Conservation (phyloP, 2,888 invertebrate genomes). For the Cheilosia vernalis region DNA sequence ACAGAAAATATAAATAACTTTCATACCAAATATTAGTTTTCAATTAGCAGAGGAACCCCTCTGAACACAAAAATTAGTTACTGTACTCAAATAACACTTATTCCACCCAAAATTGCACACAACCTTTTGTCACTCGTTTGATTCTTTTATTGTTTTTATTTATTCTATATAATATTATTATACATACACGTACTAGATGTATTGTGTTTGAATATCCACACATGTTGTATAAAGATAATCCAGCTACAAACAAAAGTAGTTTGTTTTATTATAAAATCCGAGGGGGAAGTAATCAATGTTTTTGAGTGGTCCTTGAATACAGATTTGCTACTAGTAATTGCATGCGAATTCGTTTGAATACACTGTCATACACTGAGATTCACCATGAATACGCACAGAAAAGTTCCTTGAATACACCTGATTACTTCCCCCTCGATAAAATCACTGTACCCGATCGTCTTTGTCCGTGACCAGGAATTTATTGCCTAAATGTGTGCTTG, state of each 20-base stretch:
- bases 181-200: not conserved
- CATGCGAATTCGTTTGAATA: no score
- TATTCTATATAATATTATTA: slow-evolving; percentile 9
- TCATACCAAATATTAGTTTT: slow-evolving; percentile 7
- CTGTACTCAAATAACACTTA: not conserved
- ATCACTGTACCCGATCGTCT: no score
- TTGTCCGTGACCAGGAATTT: no score
- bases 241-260: not conserved
- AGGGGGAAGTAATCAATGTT: no score
- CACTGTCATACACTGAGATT: no score
- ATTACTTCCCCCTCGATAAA: no score
- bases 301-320: no score
- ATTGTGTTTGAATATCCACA: slow-evolving; percentile 12
- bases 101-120: not conserved
- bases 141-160: not conserved
- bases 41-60: not conserved
- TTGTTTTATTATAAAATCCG: not conserved
- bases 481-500: no score
- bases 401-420: no score
- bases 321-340: no score
- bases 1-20: not conserved
- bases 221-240: not conserved
- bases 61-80: slow-evolving; percentile 5
- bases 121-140: not conserved
- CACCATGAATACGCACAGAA: no score